Evolutionary conservation across 2,888 invertebrate species (phyloP), one percentile per base, ranked within the genome.

Genomic region (Parascotia fuliginaria): DNA sequence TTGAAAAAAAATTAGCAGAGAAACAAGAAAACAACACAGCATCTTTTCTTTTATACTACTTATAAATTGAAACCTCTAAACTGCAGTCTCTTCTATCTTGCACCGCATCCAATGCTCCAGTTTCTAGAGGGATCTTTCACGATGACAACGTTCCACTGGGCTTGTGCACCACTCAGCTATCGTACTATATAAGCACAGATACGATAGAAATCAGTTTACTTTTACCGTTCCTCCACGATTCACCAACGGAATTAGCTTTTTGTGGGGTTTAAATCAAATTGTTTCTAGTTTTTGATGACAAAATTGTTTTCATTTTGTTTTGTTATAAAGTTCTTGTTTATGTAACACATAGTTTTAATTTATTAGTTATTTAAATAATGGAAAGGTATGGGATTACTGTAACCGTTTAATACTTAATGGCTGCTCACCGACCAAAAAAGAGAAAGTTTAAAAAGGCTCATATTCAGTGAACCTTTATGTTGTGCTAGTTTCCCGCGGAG

Each of bases 61-160:
- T 19, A 19, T 3, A 19, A 19, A 3, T 19, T 3, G 5, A 19
- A 19, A 19, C 5, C 2, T 19, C 2, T 5, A 31, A 36, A 36
- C 9, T 40, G 56, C 57, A 37, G 0, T 13, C 9, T 4, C 41
- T 14, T 36, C 0, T 24, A 2, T 7, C 7, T 39, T 52, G 0
- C 0, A 13, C 70, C 61, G 52, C 1, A 29, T 22, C 2, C 47
- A 15, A 13, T 70, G 73, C 52, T 73, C 75, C 50, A 75, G 54
- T 75, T 75, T 75, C 60, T 50, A 53, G 49, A 50, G 66, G 59
- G 67, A 70, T 69, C 65, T 58, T 56, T 61, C 61, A 54, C 66
- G 73, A 70, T 72, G 72, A 72, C 72, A 65, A 56, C 68, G 70
- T 70, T 73, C 64, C 52, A 58, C 63, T 56, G 64, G 64, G 59